Percentiles rank a stretch among this genome's conserved stretches.
These are phyloP conservation scores for Euglossa dilemma DNA, from an alignment of 1,140 invertebrate genomes.

Conservation along the genomic window DNA sequence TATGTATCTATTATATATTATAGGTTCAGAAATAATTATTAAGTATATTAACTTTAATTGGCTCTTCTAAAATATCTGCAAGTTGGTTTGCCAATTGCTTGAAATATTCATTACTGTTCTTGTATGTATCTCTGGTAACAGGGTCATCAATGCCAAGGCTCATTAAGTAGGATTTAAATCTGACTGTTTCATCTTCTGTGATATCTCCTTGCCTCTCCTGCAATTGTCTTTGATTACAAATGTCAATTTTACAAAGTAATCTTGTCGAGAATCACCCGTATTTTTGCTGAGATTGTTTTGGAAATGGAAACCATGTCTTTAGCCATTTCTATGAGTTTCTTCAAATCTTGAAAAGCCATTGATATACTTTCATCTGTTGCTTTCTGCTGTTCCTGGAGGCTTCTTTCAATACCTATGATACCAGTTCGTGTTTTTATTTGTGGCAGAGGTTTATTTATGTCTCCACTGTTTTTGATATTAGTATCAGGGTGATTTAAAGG, in stretches of 20 bases:
- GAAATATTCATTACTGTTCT: constrained; percentile 94
- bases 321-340: constrained; percentile 96
- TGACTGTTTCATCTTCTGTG: constrained; percentile 98
- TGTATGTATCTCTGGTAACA: constrained; percentile 95
- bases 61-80: constrained; percentile 90
- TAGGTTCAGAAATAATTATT: neutral
- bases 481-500: constrained; percentile 65
- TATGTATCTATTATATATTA: neutral
- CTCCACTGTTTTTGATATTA: constrained; percentile 66
- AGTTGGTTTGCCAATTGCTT: constrained; percentile 94
- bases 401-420: constrained; percentile 97
- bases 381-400: constrained; percentile 94
- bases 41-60: constrained; percentile 86
- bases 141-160: constrained; percentile 99
- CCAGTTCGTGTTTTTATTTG: constrained; percentile 90
- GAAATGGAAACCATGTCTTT: constrained; percentile 98
- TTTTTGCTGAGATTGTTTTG: constrained; percentile 96
- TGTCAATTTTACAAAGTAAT: constrained; percentile 62
- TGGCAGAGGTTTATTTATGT: constrained; percentile 71
- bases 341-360: constrained; percentile 97
- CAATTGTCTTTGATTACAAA: constrained; percentile 78
- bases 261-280: constrained; percentile 86
- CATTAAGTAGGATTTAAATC: constrained; percentile 97
- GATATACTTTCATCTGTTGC: constrained; percentile 95
- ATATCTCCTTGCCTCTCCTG: constrained; percentile 97